A percentile compares a stretch with the other conserved stretches of the same genome.
These are phyloP conservation scores for Labia minor DNA, from an alignment of 2,888 invertebrate genomes.

Conservation along the genomic window DNA sequence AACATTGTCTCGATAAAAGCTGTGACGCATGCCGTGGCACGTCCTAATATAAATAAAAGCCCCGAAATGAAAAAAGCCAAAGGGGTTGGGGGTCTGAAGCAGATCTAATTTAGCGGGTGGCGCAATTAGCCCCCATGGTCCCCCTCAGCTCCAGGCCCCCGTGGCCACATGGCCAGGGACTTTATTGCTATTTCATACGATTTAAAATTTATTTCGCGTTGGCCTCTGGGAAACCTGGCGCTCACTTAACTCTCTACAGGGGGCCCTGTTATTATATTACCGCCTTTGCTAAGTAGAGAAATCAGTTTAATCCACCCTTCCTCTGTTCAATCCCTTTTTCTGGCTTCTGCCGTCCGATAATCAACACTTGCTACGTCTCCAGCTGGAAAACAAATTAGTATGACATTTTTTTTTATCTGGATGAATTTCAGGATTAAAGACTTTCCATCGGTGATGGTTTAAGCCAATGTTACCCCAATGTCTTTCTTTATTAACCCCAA, in stretches of 20 bases:
- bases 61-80: neutral
- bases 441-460: too few species aligned
- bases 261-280: slow-evolving; percentile 1
- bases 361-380: too few species aligned
- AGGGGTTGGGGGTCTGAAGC: neutral
- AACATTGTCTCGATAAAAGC: slow-evolving; percentile 8
- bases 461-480: too few species aligned
- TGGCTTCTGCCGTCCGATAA: neutral
- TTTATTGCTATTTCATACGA: slow-evolving; percentile 13
- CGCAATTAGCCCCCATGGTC: neutral
- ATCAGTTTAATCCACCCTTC: neutral
- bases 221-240: slow-evolving; percentile 13
- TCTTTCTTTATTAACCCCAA: too few species aligned
- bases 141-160: neutral
- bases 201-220: slow-evolving; percentile 13
- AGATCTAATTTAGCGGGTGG: slow-evolving; percentile 13
- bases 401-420: too few species aligned
- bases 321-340: neutral
- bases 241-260: slow-evolving; percentile 3
- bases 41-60: slow-evolving; percentile 13
- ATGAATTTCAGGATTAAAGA: too few species aligned
- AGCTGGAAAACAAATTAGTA: too few species aligned
- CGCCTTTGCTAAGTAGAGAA: slow-evolving; percentile 13
- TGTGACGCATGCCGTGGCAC: slow-evolving; percentile 4
- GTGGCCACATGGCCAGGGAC: slow-evolving; percentile 3